Evolutionary conservation across 2,888 invertebrate species (phyloP).

Genomic region (Cyclophora albipunctata): DNA sequence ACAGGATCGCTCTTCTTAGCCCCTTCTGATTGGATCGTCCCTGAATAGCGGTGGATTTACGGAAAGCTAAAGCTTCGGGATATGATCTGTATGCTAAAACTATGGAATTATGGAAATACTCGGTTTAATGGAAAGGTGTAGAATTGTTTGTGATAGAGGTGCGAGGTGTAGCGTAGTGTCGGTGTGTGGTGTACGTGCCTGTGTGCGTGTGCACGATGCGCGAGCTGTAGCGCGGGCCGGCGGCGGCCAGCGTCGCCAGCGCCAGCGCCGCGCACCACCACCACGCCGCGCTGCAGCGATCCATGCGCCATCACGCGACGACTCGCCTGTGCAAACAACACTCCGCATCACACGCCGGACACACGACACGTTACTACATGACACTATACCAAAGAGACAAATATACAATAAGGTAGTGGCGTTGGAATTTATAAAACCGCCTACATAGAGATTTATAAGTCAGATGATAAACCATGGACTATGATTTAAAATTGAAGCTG

Average conservation of each 20-base stretch:
- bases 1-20: slow-evolving; percentile 16
- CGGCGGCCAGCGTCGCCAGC: slow-evolving; percentile 53
- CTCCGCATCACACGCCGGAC: not conserved
- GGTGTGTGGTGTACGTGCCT: slow-evolving; percentile 46
- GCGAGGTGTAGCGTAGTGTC: not conserved
- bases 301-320: slow-evolving; percentile 73
- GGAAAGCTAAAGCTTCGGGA: slow-evolving; percentile 11
- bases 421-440: no score
- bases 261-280: slow-evolving; percentile 62
- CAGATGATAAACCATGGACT: no score
- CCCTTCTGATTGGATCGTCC: slow-evolving; percentile 30
- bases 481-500: no score
- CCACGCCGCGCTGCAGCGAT: slow-evolving; percentile 61
- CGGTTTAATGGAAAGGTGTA: slow-evolving; percentile 1
- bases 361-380: not conserved
- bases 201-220: slow-evolving; percentile 87
- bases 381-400: no score
- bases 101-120: slow-evolving; percentile 21
- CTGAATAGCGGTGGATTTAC: slow-evolving; percentile 22
- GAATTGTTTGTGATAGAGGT: not conserved
- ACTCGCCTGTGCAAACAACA: slow-evolving; percentile 31
- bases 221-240: slow-evolving; percentile 83
- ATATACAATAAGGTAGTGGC: no score
- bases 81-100: slow-evolving; percentile 16
- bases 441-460: no score